Base-by-base conservation (phyloP, 2,888 invertebrate species). In the Ferrisia virgata region DNA sequence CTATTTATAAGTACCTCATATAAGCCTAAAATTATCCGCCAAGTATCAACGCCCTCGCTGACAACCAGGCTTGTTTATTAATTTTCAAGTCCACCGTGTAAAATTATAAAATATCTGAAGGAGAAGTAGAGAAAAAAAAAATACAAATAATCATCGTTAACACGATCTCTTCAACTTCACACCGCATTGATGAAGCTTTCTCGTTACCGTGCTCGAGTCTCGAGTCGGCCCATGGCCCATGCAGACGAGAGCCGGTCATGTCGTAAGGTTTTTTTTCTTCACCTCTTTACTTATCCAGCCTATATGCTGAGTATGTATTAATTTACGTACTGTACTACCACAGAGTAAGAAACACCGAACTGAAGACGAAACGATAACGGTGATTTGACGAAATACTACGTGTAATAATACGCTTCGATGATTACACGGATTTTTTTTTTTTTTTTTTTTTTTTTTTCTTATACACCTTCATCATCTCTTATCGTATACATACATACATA, bases 361-460 rank as follows among this genome's bases (percentile, higher is more conserved):
- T 40, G 53, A 76, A 76, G 33, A 36, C 36, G 33, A 36, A 76
- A 76, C 36, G 72, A 76, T 76, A 76, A 76, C 72, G 72, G 72
- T 76, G 72, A 76, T 76, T 76, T 76, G 72, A 76, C 72, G 72
- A 76, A 76, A 76, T 76, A 69, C 69, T 31, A 76, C 72, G 72
- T 22, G 36, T 76, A 76, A 76, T 76, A 76, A 76, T 36, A 76
- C 72, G 72, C 72, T 76, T 36, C 33, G 36, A 76, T 36, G 36
- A 76, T 76, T 76, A 33, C 36, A 76, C 72, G 22, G 72, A 36
- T 22, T 11, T 72, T 72, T 72, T 76, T 76, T 76, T 31, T 69
- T 69, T 18, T 69, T 9, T 69, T 2, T 6, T 22, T 22, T 1
- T 8, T 18, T 36, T 4, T n/a, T 1, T 43, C 43, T 43, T n/a